Percentiles rank a stretch among this genome's conserved stretches.
Evolutionary conservation across 2,888 invertebrate species (phyloP).

Genomic region (Dasysyrphus tricinctus): DNA sequence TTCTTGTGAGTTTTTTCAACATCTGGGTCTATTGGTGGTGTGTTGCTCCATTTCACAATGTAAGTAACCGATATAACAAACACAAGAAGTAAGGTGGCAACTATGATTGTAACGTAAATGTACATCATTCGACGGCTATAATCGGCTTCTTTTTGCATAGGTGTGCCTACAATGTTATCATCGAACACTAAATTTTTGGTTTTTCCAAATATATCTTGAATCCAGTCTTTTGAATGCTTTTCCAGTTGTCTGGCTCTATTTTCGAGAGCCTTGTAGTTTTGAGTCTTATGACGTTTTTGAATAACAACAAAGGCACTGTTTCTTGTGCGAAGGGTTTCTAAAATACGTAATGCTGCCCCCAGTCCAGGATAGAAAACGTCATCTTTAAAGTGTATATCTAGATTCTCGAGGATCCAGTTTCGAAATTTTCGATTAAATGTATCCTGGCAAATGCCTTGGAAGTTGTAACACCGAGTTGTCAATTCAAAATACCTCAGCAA

Average conservation of each 20-base stretch:
- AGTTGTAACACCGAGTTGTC: slow-evolving; percentile 80
- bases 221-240: slow-evolving; percentile 10
- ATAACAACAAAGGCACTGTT: neutral
- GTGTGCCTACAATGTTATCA: neutral
- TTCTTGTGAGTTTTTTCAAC: neutral
- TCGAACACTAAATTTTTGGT: neutral
- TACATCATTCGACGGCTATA: slow-evolving; percentile 20
- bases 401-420: slow-evolving; percentile 80
- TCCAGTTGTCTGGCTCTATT: slow-evolving; percentile 28
- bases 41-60: slow-evolving; percentile 1
- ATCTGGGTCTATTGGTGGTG: neutral
- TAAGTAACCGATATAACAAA: slow-evolving; percentile 20
- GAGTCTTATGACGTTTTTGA: slow-evolving; percentile 32
- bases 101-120: slow-evolving; percentile 13
- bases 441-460: slow-evolving; percentile 78
- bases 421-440: slow-evolving; percentile 80
- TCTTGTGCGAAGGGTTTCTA: slow-evolving; percentile 77
- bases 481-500: slow-evolving; percentile 80
- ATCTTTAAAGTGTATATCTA: slow-evolving; percentile 80
- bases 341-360: slow-evolving; percentile 80
- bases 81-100: slow-evolving; percentile 16
- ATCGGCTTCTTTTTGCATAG: neutral
- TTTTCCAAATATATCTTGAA: slow-evolving; percentile 2
- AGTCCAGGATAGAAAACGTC: slow-evolving; percentile 82
- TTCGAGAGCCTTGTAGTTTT: slow-evolving; percentile 18